phyloP scores from a whole-genome alignment of 2,888 invertebrate species.

The Sarcophaga variegata region DNA sequence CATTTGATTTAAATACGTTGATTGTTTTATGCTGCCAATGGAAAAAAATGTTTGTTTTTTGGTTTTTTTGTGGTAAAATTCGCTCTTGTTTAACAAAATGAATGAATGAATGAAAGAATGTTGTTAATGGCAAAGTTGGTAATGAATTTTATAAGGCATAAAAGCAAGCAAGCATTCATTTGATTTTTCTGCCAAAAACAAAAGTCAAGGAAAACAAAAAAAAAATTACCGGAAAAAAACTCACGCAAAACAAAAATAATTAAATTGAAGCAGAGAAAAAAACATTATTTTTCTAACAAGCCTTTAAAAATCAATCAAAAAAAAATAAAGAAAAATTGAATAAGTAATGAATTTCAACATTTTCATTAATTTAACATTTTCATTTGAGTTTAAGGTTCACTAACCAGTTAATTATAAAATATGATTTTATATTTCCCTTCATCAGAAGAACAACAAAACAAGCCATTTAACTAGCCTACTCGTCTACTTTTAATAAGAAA shows the following conservation, averaged over 20 bases:
- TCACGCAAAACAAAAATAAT: background rate
- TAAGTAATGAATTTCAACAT: background rate
- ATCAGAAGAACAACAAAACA: background rate
- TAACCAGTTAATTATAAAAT: background rate
- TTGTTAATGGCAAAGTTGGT: conserved; percentile 40
- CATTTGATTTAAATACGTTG: conserved; percentile 30
- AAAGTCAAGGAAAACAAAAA: background rate
- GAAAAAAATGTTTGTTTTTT: background rate
- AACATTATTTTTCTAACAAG: no score
- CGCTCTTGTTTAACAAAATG: conserved; percentile 9
- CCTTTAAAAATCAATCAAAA: background rate
- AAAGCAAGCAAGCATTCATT: conserved; percentile 9
- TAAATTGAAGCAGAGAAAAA: background rate
- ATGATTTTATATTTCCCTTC: background rate
- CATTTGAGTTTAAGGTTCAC: background rate
- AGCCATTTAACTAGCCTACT: background rate
- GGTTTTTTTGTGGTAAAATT: conserved; percentile 29
- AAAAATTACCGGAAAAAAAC: background rate
- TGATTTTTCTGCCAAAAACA: background rate
- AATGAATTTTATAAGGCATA: conserved; percentile 35
- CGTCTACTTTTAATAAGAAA: background rate
- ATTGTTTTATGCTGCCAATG: background rate
- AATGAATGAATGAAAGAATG: no score
- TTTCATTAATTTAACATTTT: background rate
- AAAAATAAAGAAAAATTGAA: background rate